Evolutionary conservation across 53 echinoderm and acorn worm genomes (phyloP).

Genomic region (Crossaster papposus): DNA sequence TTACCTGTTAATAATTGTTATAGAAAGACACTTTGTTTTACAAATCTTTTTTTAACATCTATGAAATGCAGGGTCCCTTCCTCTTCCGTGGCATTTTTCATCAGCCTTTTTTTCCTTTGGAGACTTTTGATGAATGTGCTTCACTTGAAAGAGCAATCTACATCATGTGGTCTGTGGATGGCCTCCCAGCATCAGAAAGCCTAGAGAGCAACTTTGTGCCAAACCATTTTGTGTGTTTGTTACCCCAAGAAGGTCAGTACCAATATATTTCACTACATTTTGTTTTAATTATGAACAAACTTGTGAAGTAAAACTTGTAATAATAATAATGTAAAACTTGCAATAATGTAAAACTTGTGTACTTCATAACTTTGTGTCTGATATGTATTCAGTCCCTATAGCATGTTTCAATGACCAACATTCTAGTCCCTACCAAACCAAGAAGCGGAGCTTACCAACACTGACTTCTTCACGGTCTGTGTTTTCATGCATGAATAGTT

Average conservation of each 20-base stretch:
- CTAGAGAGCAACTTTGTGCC: background rate
- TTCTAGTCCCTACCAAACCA: background rate
- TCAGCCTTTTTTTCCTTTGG: background rate
- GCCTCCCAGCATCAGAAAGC: conserved; percentile 8
- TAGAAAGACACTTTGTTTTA: background rate
- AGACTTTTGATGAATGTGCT: background rate
- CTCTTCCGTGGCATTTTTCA: too few species aligned
- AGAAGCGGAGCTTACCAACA: background rate
- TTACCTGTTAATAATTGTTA: too few species aligned
- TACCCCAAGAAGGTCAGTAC: conserved; percentile 3
- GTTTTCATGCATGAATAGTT: too few species aligned
- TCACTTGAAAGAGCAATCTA: conserved; percentile 10
- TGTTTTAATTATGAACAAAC: too few species aligned
- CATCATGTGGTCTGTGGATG: background rate
- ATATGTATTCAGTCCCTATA: too few species aligned
- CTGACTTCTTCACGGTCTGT: conserved; percentile 5
- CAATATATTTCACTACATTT: background rate
- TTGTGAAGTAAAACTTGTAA: too few species aligned
- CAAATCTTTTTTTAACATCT: too few species aligned
- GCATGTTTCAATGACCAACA: background rate
- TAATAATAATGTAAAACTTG: too few species aligned
- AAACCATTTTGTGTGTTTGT: conserved; percentile 9
- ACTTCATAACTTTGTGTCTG: too few species aligned
- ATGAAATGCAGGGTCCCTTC: too few species aligned
- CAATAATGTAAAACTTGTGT: too few species aligned